phyloP scores from a whole-genome alignment of 2,113 vertebrate genomes.

The Callospermophilus lateralis region DNA sequence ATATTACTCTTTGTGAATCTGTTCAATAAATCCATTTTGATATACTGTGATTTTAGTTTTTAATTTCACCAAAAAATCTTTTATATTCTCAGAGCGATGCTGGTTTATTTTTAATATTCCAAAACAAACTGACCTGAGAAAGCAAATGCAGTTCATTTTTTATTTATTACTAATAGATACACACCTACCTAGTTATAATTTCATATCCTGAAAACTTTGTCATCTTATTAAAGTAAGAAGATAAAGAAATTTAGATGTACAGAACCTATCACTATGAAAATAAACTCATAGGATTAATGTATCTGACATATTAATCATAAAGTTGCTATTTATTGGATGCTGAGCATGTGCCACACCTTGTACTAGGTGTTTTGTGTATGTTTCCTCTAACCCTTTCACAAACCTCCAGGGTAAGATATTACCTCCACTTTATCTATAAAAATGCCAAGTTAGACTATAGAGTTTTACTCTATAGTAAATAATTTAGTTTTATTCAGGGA shows the following conservation, averaged over 20 bases:
- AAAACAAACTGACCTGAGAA: not conserved
- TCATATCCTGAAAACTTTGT: not conserved
- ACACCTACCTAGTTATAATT: not conserved
- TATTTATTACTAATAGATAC: not conserved
- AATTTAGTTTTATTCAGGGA: not conserved
- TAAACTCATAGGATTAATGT: not conserved
- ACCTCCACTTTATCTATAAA: not conserved
- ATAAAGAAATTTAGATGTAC: not conserved
- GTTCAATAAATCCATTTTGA: not conserved
- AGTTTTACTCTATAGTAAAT: not conserved
- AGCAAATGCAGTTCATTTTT: conserved; percentile 29
- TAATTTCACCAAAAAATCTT: conserved; percentile 4
- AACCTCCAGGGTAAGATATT: not conserved
- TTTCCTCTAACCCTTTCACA: not conserved
- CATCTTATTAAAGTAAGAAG: conserved; percentile 3
- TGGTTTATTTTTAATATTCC: conserved; percentile 52
- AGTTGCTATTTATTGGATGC: not conserved
- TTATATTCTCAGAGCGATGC: not conserved
- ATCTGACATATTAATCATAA: not conserved
- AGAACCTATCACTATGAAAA: not conserved
- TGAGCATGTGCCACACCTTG: not conserved
- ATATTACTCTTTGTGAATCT: conserved; percentile 55
- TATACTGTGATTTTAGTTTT: conserved; percentile 29
- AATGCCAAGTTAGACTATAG: conserved; percentile 4
- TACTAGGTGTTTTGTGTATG: not conserved